Base-by-base conservation (phyloP, 2,113 vertebrate species). In the Serilophus lunatus region DNA sequence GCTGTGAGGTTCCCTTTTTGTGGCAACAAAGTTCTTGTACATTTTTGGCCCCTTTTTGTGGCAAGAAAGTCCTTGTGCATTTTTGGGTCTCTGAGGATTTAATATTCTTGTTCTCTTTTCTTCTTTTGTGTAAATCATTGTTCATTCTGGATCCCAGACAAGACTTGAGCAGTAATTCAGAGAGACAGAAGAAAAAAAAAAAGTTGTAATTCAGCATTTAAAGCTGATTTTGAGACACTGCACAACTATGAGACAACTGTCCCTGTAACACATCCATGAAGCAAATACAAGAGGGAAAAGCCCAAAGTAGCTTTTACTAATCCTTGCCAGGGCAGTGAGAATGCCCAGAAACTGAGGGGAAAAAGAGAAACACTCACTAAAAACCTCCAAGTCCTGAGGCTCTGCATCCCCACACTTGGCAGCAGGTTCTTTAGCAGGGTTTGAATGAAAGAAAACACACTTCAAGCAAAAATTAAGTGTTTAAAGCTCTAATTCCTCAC, bases 1-100 rank as follows among this genome's bases (percentile, higher is more conserved):
- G 78, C 33, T 86, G 50, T 82, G 86, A 93, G 76, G 72, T 88
- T 94, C 76, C 92, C 59, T 66, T 90, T 94, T 59, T 69, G 79
- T 45, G 75, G 88, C 59, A 85, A 25, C 57, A 68, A 68, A 2
- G 44, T 66, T 57, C 77, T 77, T 13, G n/a, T 14, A 65, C 40
- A 24, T 66, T 91, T 70, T 86, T 60, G 69, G 36, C 82, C 92
- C 70, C 65, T 87, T 95, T n/a, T 57, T 72, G 79, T 36, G 75
- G 88, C 59, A 85, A 25, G 51, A 76, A 68, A 2, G 47, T 65
- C 63, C 77, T 77, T 12, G 35, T 17, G 53, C 35, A 28, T 83
- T 95, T 81, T 92, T 9, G 2, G 51, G 94, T 66, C 84, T 91
- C 82, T 89, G 78, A 88, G 76, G n/a, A 60, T 94, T 88, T 29